Percentiles rank a stretch among this genome's conserved stretches.
Evolutionary conservation across 64 coral and sea anemone species (phyloP).

Genomic region (Montipora capricornis): DNA sequence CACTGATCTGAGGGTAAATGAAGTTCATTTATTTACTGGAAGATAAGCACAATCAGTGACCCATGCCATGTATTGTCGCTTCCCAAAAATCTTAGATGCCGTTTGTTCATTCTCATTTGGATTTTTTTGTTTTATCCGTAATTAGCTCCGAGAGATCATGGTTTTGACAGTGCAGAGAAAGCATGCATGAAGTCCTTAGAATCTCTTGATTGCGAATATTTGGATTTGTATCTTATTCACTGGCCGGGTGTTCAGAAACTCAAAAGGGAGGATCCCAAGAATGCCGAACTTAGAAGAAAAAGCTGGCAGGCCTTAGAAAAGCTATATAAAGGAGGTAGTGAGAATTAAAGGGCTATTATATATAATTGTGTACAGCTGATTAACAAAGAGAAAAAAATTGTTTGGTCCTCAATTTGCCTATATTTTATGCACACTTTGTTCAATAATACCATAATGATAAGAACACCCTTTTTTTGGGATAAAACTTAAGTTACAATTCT

Average conservation of each 20-base stretch:
- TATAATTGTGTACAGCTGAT: not conserved
- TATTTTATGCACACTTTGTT: too few species aligned
- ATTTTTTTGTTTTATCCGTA: not conserved
- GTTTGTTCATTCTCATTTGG: not conserved
- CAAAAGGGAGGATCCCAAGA: slow-evolving; percentile 84
- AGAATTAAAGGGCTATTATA: too few species aligned
- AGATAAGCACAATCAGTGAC: too few species aligned
- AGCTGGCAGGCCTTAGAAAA: slow-evolving; percentile 91
- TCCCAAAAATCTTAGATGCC: too few species aligned
- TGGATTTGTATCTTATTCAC: slow-evolving; percentile 89
- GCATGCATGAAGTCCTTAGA: slow-evolving; percentile 75
- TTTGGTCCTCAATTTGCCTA: not conserved
- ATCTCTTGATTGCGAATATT: slow-evolving; percentile 63
- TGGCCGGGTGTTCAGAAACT: slow-evolving; percentile 91
- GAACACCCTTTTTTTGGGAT: too few species aligned
- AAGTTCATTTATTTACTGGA: too few species aligned
- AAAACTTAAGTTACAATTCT: too few species aligned
- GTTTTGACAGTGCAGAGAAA: slow-evolving; percentile 69
- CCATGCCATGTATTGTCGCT: too few species aligned
- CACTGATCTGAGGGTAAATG: too few species aligned
- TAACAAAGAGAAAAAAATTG: not conserved
- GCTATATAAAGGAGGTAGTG: slow-evolving; percentile 67
- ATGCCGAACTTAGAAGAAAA: slow-evolving; percentile 64
- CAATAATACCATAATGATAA: too few species aligned
- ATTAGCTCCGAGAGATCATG: slow-evolving; percentile 85